Evolutionary conservation across 2,113 vertebrate species (phyloP).

Genomic region (Peromyscus maniculatus): DNA sequence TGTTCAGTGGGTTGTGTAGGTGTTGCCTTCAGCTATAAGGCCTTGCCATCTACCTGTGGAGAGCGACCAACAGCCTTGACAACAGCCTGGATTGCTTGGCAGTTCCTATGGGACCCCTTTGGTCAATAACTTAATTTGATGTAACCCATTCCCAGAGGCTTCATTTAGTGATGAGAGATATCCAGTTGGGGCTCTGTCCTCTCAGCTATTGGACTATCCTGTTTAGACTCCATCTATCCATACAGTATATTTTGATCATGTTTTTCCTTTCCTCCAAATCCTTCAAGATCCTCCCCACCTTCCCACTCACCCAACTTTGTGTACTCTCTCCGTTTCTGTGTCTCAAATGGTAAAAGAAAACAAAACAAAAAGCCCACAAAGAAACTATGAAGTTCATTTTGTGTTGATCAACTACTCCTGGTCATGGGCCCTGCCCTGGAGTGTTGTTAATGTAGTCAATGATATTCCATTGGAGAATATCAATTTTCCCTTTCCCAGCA

Average conservation of each 20-base stretch:
- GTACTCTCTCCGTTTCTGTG: not conserved
- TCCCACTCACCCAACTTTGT: not conserved
- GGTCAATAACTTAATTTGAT: not conserved
- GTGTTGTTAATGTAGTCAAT: not conserved
- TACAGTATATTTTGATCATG: not conserved
- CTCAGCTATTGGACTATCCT: not conserved
- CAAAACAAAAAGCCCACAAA: not conserved
- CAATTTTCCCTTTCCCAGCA: not conserved
- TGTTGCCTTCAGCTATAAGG: not conserved
- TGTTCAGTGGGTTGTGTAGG: not conserved
- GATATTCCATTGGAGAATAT: not conserved
- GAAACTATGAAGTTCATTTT: not conserved
- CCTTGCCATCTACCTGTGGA: not conserved
- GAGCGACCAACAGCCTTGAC: not conserved
- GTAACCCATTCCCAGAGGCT: not conserved
- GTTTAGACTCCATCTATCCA: no score
- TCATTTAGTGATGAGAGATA: not conserved
- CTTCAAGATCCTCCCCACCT: not conserved
- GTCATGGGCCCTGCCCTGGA: not conserved
- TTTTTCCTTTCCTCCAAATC: not conserved
- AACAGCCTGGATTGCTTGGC: not conserved
- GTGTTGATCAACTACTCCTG: not conserved
- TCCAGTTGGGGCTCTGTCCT: not conserved
- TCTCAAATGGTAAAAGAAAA: not conserved
- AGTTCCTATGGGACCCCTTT: not conserved